phyloP scores from a whole-genome alignment of 2,113 vertebrate genomes.

The human region DNA sequence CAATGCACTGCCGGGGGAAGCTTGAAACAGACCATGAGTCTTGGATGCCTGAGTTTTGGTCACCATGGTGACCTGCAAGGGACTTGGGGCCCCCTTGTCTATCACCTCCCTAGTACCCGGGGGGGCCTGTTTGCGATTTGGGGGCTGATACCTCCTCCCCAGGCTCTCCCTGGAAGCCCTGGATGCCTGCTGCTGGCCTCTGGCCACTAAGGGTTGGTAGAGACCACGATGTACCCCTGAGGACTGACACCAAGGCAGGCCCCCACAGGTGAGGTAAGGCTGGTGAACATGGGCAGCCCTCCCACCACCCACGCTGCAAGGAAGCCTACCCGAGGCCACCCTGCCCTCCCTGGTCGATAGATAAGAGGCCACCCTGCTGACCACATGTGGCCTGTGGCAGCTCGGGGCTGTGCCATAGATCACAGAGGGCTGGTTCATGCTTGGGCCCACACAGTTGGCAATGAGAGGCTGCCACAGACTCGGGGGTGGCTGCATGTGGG shows the following conservation, averaged over 20 bases:
- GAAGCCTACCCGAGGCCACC: accelerated
- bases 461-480: not conserved
- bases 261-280: accelerated
- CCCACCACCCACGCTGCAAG: accelerated
- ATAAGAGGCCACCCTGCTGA: conserved; percentile 32
- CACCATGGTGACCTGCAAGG: accelerated
- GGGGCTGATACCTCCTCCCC: not conserved
- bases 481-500: accelerated
- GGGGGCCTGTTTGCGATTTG: not conserved
- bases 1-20: not conserved
- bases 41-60: not conserved
- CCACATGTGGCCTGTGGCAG: not conserved
- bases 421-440: not conserved
- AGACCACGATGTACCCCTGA: accelerated
- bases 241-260: not conserved
- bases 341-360: accelerated
- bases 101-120: not conserved
- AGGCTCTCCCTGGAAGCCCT: not conserved
- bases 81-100: not conserved
- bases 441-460: not conserved
- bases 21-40: accelerated
- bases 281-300: accelerated
- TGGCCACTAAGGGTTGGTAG: accelerated
- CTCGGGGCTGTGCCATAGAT: accelerated
- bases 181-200: not conserved